Base-by-base conservation (phyloP, 2,113 vertebrate genomes). In the Channa maculata region DNA sequence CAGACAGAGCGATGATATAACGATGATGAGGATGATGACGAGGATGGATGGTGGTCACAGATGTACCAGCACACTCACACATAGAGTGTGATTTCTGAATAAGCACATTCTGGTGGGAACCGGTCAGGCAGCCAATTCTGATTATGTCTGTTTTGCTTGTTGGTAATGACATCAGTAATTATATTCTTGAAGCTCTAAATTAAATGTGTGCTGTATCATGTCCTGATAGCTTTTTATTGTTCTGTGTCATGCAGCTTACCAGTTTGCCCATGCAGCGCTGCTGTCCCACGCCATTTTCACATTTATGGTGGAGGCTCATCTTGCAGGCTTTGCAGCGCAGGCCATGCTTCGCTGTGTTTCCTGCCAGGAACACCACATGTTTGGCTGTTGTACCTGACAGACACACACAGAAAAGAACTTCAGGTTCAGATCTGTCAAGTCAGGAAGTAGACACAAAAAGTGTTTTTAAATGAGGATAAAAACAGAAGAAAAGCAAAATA, bases 301-400 rank as follows among this genome's bases (percentile, higher is more conserved):
- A 99, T 90, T 96, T 99, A 92, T 99, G 97, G 82, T 99, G 98
- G 88, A 99, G 95, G 91, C 97, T 98, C 98, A 99, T 98, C 91
- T 99, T 99, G 83, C 98, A 99, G 77, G 97, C 97, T 93, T 98
- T 99, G 66, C 98, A 99, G 75, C 98, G 97, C 55, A 99, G 95
- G 15, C 98, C 98, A 0, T 98, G 96, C 79, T 98, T 98, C 3
- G 96, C 94, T 0, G 95, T 97, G 67, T 94, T 95, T 82, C 97
- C 97, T 88, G 96, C 89, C 83, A 90, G 90, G 85, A 14, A 90
- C 51, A 95, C 0, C 87, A 93, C 97, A 0, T 97, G 96, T 80
- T 99, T 99, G 90, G 94, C 91, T 24, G 94, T 95, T 54, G 93
- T 93, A 78, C 94, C 94, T 95, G 85, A 75, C 37, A 82, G n/a